Base-by-base conservation (phyloP, 2,888 invertebrate species). In the Eupithecia tripunctaria region DNA sequence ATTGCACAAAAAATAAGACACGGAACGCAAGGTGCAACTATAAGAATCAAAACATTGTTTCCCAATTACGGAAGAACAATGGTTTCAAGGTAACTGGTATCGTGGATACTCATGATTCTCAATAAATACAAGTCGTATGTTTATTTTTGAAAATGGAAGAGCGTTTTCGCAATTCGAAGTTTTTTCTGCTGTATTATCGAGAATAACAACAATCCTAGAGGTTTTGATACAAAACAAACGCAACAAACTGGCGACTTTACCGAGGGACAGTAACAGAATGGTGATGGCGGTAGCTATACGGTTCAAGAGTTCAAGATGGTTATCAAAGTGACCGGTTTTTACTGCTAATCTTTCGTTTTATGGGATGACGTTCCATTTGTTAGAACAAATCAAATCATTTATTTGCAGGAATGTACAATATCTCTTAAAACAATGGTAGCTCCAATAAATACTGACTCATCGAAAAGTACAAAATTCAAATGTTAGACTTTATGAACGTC, bases 251-350 rank as follows among this genome's bases (percentile, higher is more conserved):
- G 59, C 29, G 14, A 7, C 43, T n/a, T 29, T 6, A 51, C n/a
- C 66, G 21, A 67, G 51, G 21, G 25, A 32, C 51, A 3, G 32
- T 51, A 51, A 29, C 29, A 18, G 60, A 60, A 60, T 60, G 60
- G 29, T 12, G 56, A 3, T 25, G 7, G 3, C 25, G 56, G 8
- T 10, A 60, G 8, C 7, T 29, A 29, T 29, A 18, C 29, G 2
- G 29, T 60, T 29, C 60, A 60, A 60, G 29, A 60, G 60, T 60
- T 60, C 60, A 60, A 29, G 7, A 7, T 18, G 60, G 60, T 60
- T 60, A 60, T 60, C 60, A 29, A 56, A 60, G 18, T 8, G 60
- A 18, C 14, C 60, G 60, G 56, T 56, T 56, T 5, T 21, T 56
- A 25, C 21, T 56, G 56, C 12, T 21, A 14, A 56, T 25, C 56